Evolutionary conservation across 2,888 invertebrate species (phyloP).

Genomic region (Meandrusa payeni): DNA sequence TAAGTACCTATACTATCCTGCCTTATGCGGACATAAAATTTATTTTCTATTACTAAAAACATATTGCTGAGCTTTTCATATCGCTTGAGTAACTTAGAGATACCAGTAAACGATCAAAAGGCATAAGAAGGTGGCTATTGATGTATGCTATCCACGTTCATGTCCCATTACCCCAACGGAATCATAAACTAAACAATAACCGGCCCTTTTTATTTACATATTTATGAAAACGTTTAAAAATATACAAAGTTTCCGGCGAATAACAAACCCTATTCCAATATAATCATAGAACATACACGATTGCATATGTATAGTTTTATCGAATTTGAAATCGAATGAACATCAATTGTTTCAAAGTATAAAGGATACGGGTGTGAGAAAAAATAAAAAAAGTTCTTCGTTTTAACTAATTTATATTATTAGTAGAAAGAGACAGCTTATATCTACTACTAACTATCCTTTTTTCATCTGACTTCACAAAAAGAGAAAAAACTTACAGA

Average conservation of each 20-base stretch:
- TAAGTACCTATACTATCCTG: no score
- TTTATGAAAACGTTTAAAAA: slow-evolving; percentile 38
- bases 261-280: not conserved
- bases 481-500: no score
- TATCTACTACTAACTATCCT: no score
- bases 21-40: no score
- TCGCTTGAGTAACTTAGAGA: not conserved
- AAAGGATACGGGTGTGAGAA: not conserved
- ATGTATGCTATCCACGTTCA: slow-evolving; percentile 38
- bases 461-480: no score
- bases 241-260: not conserved
- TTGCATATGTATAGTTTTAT: not conserved
- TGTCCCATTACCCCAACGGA: slow-evolving; percentile 43
- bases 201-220: slow-evolving; percentile 42
- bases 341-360: slow-evolving; percentile 3
- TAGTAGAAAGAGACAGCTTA: no score
- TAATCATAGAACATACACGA: slow-evolving; percentile 1
- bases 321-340: slow-evolving; percentile 2
- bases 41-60: no score
- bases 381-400: no score
- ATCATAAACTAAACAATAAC: slow-evolving; percentile 52
- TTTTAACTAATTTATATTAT: no score
- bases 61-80: no score
- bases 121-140: slow-evolving; percentile 15
- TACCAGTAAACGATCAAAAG: not conserved